Conservation (phyloP, 1,140 invertebrate genomes). For the Lutraria rhynchaena region DNA sequence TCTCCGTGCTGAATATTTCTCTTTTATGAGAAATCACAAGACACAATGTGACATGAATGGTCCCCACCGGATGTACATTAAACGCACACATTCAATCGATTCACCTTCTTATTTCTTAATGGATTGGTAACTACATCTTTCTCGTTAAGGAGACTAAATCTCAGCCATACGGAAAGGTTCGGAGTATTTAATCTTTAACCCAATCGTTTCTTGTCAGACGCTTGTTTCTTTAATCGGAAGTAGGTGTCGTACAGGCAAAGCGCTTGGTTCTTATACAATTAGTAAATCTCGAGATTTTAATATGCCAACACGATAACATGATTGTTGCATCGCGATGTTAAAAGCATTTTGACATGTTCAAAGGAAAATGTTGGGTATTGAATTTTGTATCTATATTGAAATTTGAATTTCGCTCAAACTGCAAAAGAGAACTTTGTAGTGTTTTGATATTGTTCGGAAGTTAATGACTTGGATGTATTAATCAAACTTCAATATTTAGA, state of each 20-base stretch:
- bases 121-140: slow-evolving; percentile 39
- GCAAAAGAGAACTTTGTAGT: too few relatives aligned
- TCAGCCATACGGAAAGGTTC: slow-evolving; percentile 27
- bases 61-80: slow-evolving; percentile 53
- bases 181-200: slow-evolving; percentile 32
- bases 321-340: not conserved
- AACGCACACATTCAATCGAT: slow-evolving; percentile 40
- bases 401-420: too few relatives aligned
- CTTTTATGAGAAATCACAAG: slow-evolving; percentile 21
- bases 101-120: slow-evolving; percentile 33
- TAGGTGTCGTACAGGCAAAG: slow-evolving; percentile 15
- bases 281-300: not conserved
- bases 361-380: too few relatives aligned
- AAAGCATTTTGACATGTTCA: slow-evolving; percentile 22
- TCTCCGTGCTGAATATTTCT: slow-evolving; percentile 24
- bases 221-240: slow-evolving; percentile 29
- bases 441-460: too few relatives aligned
- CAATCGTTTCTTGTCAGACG: slow-evolving; percentile 35
- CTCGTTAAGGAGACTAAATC: slow-evolving; percentile 41
- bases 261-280: slow-evolving; percentile 8
- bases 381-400: too few relatives aligned
- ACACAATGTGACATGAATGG: slow-evolving; percentile 33
- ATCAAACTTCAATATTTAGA: too few relatives aligned
- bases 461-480: too few relatives aligned
- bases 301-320: not conserved